Evolutionary conservation across 1,140 invertebrate species (phyloP).

Genomic region (Popillia japonica): DNA sequence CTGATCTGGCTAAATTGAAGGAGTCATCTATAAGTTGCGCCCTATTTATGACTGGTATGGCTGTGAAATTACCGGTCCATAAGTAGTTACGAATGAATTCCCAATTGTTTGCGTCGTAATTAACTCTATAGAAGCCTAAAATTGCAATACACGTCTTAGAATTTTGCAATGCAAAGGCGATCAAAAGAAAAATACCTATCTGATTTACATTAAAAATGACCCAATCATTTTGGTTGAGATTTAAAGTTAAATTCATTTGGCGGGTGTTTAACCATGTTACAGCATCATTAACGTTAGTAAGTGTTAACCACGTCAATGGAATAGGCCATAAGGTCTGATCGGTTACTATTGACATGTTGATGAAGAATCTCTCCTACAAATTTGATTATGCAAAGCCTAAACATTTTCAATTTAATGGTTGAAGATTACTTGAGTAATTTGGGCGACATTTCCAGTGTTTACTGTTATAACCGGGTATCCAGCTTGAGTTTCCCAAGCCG

Average conservation of each 20-base stretch:
- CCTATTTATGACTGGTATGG: conserved; percentile 63
- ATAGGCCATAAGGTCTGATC: background rate
- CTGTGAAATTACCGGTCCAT: background rate
- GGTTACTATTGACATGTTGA: background rate
- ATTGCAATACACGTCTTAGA: background rate
- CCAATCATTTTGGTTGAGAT: background rate
- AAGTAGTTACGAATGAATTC: conserved; percentile 26
- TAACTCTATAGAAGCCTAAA: conserved; percentile 37
- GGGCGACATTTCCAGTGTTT: background rate
- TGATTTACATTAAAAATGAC: conserved; percentile 14
- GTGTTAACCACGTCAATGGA: background rate
- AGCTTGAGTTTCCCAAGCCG: conserved; percentile 33
- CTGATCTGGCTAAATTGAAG: conserved; percentile 62
- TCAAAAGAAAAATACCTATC: background rate
- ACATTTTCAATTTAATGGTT: too few relatives aligned
- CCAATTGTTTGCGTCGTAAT: conserved; percentile 42
- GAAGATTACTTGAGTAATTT: background rate
- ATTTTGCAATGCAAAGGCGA: too few relatives aligned
- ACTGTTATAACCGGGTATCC: conserved; percentile 42
- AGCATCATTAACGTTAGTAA: background rate
- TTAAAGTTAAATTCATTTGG: background rate
- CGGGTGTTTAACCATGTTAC: conserved; percentile 16
- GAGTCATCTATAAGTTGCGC: conserved; percentile 68
- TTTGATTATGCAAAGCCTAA: background rate
- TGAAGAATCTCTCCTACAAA: conserved; percentile 26